Evolutionary conservation across 1,140 invertebrate genomes (phyloP).

Genomic region (Eueides isabella): DNA sequence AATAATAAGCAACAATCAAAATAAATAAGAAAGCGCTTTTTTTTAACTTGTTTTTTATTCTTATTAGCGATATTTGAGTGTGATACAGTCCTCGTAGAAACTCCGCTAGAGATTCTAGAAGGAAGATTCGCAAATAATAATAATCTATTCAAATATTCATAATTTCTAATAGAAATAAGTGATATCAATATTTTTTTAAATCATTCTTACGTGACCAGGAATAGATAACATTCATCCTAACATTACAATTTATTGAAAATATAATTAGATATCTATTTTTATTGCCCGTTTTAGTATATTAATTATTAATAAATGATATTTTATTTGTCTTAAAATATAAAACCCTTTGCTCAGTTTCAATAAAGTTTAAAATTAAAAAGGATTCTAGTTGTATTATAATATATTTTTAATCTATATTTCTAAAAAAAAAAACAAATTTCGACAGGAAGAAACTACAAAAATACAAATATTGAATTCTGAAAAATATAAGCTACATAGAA

Average conservation of each 20-base stretch:
- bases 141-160: background rate
- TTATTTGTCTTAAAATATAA: conserved; percentile 9
- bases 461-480: background rate
- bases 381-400: background rate
- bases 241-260: conserved; percentile 3
- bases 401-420: background rate
- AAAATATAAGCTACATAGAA: background rate
- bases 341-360: background rate
- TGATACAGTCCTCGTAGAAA: conserved; percentile 5
- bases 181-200: background rate
- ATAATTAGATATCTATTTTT: conserved; percentile 10
- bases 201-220: background rate
- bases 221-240: background rate
- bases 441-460: background rate
- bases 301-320: background rate
- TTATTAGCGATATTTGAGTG: background rate
- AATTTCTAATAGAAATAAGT: background rate
- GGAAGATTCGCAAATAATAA: background rate
- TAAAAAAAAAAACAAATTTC: background rate
- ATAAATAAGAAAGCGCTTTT: too few species aligned
- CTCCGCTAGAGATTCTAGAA: conserved; percentile 4
- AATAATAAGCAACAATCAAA: too few species aligned
- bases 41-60: background rate
- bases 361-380: background rate
- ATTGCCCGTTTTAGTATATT: conserved; percentile 8